These are phyloP conservation scores for Vireo griseus DNA, from an alignment of 2,797 vertebrate genomes.

Conservation along the genomic window DNA sequence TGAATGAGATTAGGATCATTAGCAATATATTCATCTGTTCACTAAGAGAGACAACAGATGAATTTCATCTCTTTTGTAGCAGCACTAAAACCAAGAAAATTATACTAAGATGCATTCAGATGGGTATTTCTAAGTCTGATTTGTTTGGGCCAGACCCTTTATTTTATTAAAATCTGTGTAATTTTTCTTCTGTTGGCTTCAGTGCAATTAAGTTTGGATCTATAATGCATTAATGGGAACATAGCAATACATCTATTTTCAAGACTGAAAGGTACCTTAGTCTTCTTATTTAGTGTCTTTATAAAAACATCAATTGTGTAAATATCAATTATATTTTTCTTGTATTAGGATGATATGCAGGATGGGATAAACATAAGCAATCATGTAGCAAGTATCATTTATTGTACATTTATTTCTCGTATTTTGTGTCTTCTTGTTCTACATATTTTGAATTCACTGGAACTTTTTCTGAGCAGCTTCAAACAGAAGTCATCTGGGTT, in stretches of 20 bases:
- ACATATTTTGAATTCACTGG: background rate
- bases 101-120: background rate
- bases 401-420: background rate
- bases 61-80: background rate
- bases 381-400: background rate
- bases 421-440: background rate
- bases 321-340: background rate
- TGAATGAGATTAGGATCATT: constrained; percentile 29
- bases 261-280: background rate
- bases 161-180: background rate
- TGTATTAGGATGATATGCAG: background rate
- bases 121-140: background rate
- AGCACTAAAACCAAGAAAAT: constrained; percentile 6
- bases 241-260: background rate
- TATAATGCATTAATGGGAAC: background rate
- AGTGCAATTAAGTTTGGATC: background rate
- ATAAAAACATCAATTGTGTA: background rate
- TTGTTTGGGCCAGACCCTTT: background rate
- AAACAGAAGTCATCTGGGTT: background rate
- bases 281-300: background rate
- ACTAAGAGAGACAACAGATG: background rate
- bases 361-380: background rate
- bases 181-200: constrained; percentile 6
- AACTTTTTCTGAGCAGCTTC: background rate
- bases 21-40: background rate